phyloP scores from a whole-genome alignment of 2,888 invertebrate genomes.

The Stratiomys singularior region DNA sequence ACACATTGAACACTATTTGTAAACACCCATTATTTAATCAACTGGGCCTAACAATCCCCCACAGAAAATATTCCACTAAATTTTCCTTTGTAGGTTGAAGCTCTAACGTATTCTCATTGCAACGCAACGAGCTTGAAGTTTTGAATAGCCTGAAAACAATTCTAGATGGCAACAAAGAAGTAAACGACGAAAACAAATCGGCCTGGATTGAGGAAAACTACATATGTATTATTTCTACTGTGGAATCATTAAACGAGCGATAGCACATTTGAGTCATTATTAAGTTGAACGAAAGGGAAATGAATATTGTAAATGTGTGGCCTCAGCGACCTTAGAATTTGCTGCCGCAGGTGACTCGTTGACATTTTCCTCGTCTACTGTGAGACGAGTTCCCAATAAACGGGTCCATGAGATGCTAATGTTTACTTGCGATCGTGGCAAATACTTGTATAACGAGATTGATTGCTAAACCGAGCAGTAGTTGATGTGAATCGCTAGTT shows the following conservation, averaged over 20 bases:
- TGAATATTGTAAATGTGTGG: neutral
- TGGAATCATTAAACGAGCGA: neutral
- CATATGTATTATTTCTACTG: neutral
- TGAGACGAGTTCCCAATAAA: neutral
- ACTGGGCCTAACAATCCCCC: no score
- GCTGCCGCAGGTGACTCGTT: slow-evolving; percentile 6
- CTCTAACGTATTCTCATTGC: no score
- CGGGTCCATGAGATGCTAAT: neutral
- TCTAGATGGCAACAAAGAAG: neutral
- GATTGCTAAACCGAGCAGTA: no score
- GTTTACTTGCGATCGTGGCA: slow-evolving; percentile 13
- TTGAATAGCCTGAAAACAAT: no score
- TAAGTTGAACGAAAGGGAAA: neutral
- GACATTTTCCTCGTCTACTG: slow-evolving; percentile 7
- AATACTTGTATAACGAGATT: neutral
- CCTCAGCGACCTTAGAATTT: slow-evolving; percentile 28
- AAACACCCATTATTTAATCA: no score
- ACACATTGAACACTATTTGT: no score
- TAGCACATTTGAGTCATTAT: neutral
- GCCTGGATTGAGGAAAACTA: neutral
- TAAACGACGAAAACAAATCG: neutral
- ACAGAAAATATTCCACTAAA: no score
- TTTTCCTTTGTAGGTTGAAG: no score
- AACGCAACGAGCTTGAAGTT: no score
- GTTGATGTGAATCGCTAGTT: no score